Percentiles rank a stretch among this genome's conserved stretches.
These are phyloP conservation scores for Aphaenogaster ashmeadi DNA, from an alignment of 1,140 invertebrate species.

Conservation along the genomic window DNA sequence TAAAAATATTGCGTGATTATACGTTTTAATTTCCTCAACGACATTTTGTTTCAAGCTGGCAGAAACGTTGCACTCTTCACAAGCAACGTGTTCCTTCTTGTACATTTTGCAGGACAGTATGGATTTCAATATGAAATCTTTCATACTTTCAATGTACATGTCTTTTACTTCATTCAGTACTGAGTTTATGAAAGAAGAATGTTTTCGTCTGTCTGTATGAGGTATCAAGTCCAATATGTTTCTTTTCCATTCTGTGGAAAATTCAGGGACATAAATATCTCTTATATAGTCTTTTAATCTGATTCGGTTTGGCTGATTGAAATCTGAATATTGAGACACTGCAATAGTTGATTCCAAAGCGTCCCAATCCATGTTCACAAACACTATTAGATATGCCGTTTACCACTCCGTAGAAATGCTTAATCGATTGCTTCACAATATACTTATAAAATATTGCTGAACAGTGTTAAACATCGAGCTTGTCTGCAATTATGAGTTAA, in stretches of 20 bases:
- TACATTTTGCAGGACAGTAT: conserved; percentile 45
- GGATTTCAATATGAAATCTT: conserved; percentile 67
- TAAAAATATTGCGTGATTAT: conserved; percentile 57
- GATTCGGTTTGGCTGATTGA: background rate
- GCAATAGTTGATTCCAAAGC: background rate
- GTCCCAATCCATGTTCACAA: conserved; percentile 4
- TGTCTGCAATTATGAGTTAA: background rate
- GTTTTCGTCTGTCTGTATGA: conserved; percentile 71
- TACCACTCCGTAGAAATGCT: background rate
- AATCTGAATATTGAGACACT: conserved; percentile 26
- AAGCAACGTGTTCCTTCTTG: background rate
- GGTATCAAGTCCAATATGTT: conserved; percentile 80
- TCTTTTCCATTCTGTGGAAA: conserved; percentile 76
- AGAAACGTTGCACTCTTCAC: conserved; percentile 16
- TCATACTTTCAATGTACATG: conserved; percentile 80
- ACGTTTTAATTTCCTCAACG: background rate
- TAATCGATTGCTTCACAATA: conserved; percentile 11
- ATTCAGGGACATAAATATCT: conserved; percentile 41
- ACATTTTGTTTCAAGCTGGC: background rate
- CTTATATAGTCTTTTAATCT: conserved; percentile 58
- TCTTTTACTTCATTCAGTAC: conserved; percentile 79
- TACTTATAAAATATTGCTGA: background rate
- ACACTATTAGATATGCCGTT: background rate
- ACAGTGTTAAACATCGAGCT: background rate
- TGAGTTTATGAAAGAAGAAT: conserved; percentile 68